Evolutionary conservation across 1,140 invertebrate genomes (phyloP).

Genomic region (Diorhabda sublineata): DNA sequence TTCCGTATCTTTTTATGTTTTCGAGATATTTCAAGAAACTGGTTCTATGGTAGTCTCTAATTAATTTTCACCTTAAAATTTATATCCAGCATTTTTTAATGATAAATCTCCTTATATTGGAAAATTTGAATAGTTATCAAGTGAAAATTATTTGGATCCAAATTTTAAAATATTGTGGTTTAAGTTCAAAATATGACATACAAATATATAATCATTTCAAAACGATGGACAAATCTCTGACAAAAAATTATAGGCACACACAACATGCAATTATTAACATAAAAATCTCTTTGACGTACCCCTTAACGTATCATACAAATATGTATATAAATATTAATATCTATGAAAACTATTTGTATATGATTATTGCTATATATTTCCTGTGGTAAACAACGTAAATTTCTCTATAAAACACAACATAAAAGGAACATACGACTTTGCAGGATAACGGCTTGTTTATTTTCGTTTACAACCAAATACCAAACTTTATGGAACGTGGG

Average conservation of each 20-base stretch:
- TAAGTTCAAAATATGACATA: too few species aligned
- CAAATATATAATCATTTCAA: too few species aligned
- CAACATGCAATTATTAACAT: conserved; percentile 15
- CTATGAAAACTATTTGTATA: conserved; percentile 37
- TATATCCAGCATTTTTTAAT: too few species aligned
- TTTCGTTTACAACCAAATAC: not conserved
- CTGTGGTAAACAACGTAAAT: conserved; percentile 34
- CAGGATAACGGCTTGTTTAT: conserved; percentile 20
- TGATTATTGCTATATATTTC: conserved; percentile 44
- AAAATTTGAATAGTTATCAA: too few species aligned
- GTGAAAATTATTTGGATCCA: too few species aligned
- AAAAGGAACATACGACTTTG: conserved; percentile 27
- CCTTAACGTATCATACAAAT: conserved; percentile 15
- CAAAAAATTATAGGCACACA: not conserved
- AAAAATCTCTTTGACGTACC: conserved; percentile 16
- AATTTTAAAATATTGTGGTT: too few species aligned
- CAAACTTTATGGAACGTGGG: too few species aligned
- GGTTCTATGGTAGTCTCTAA: too few species aligned
- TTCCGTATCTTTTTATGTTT: too few species aligned
- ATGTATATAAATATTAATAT: conserved; percentile 30
- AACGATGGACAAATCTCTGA: not conserved
- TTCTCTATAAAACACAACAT: conserved; percentile 24
- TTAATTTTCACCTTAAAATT: too few species aligned
- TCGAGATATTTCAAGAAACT: too few species aligned
- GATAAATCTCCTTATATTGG: too few species aligned